Evolutionary conservation across 2,797 vertebrate genomes (phyloP), one percentile per base, ranked within the genome.

Genomic region (Acipenser oxyrinchus): DNA sequence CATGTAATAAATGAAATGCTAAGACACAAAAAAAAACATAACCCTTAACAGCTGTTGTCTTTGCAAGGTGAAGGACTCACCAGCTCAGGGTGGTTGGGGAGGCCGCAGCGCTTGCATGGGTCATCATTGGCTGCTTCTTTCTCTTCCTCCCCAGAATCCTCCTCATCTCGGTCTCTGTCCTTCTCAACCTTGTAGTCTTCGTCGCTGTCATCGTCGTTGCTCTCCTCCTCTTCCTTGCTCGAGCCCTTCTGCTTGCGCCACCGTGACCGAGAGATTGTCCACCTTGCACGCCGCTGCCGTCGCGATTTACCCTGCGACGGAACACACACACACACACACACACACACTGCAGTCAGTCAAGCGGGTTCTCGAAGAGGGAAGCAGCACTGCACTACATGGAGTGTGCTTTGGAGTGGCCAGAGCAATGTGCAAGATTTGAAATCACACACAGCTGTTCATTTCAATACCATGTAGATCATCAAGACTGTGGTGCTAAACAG

Each of bases 71-170:
- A 37, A 37, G 37, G 73, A 68, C 89, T 70, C 79, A 98, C 97
- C 82, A 99, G 88, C 66, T 99, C 97, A 0, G 97, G 97, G 69
- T 99, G 96, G 76, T 98, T 99, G 72, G 94, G 92, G 71, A 99
- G 93, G 70, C 95, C 91, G 72, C 97, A 99, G 76, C 96, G 97
- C 75, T 92, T 94, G 87, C 97, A 99, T 0, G 96, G 94, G 10
- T 99, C 96, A 72, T 98, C 95, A 0, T 88, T 87, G 76, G 76
- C 89, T 78, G 82, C 79, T 49, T 88, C 90, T 0, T 90, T 92
- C 59, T 89, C 92, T 57, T 80, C 87, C 0, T 92, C 89, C 1
- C 93, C 93, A 0, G 88, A 91, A 55, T 90, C 93, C 0, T 88
- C 88, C 68, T 84, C 82, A 6, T 76, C 82, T 6, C 83, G 77